Evolutionary conservation across 2,113 vertebrate genomes (phyloP), one percentile per base, ranked within the genome.

Genomic region (Lepus timidus): DNA sequence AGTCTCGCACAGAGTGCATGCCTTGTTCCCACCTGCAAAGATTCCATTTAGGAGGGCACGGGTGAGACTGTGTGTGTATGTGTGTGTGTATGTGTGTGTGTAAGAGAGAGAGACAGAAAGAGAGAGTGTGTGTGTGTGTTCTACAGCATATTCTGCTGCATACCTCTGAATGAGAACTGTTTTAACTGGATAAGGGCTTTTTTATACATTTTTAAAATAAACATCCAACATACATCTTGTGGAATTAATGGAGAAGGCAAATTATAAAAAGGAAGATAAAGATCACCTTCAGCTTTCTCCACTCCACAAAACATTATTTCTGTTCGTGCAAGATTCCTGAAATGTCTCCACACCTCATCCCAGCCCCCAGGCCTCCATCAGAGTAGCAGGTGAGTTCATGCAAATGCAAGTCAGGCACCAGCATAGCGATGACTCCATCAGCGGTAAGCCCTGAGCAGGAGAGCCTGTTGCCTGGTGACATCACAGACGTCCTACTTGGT

Each of bases 31-130:
- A 52, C 23, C 55, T 33, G 2, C 19, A 39, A 31, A 92, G 33
- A 29, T 58, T 22, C 10, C 39, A 29, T 65, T 71, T 33, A 44
- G 16, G 3, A 85, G 67, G 44, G 71, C 31, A 6, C 33, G 36
- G 51, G 33, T 29, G 22, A 33, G 17, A 33, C 51, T 0, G 0
- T 31, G 36, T 75, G n/a, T 27, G 22, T 14, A 33, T 33, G 33
- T n/a, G 27, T 13, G 31, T 49, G 51, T 74, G 49, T 36, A 3
- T 36, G 36, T 36, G 36, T 36, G 36, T 36, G 36, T 36, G 36
- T 36, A 36, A 0, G 4, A 29, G 23, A 65, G 19, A 1, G 9
- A 0, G 4, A 9, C 3, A 0, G 0, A 0, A 3, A 4, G 0
- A 1, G 27, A 0, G 7, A 29, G 39, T 13, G 4, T 20, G 4